Evolutionary conservation across 2,113 vertebrate species (phyloP).

Genomic region (Chrysemys picta): DNA sequence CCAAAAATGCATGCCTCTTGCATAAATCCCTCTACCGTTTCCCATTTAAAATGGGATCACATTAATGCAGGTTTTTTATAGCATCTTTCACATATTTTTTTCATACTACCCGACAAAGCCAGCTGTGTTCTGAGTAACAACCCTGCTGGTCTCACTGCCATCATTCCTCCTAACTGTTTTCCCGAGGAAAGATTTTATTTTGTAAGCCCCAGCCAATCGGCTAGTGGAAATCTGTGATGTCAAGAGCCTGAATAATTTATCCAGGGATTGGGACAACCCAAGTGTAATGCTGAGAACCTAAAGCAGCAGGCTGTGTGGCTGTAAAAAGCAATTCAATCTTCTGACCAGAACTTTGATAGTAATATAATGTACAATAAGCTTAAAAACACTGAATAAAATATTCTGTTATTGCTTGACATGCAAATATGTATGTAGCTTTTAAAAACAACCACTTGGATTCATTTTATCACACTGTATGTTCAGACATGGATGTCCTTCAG

Average conservation of each 20-base stretch:
- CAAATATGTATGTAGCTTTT: background rate
- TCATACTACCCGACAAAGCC: conserved; percentile 37
- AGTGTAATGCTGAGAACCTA: conserved; percentile 10
- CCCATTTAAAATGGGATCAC: background rate
- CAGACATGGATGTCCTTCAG: background rate
- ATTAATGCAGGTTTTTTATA: conserved; percentile 53
- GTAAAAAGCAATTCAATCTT: conserved; percentile 40
- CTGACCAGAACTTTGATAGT: background rate
- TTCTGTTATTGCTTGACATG: background rate
- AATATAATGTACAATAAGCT: background rate
- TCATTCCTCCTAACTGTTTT: conserved; percentile 80
- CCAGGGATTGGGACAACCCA: conserved; percentile 58
- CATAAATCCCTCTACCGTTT: conserved; percentile 24
- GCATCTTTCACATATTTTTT: conserved; percentile 20
- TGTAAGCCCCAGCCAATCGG: conserved; percentile 77
- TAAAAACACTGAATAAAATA: conserved; percentile 10
- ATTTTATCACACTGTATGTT: background rate
- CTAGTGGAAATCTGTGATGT: conserved; percentile 77
- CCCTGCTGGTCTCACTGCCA: conserved; percentile 78
- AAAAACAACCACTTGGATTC: background rate
- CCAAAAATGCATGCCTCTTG: conserved; percentile 12
- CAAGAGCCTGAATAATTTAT: conserved; percentile 83
- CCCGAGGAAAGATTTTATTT: conserved; percentile 67
- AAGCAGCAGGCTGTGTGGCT: conserved; percentile 42
- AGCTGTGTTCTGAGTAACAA: conserved; percentile 62